Base-by-base conservation (phyloP, 2,797 vertebrate genomes). In the Centropyge bicolor region DNA sequence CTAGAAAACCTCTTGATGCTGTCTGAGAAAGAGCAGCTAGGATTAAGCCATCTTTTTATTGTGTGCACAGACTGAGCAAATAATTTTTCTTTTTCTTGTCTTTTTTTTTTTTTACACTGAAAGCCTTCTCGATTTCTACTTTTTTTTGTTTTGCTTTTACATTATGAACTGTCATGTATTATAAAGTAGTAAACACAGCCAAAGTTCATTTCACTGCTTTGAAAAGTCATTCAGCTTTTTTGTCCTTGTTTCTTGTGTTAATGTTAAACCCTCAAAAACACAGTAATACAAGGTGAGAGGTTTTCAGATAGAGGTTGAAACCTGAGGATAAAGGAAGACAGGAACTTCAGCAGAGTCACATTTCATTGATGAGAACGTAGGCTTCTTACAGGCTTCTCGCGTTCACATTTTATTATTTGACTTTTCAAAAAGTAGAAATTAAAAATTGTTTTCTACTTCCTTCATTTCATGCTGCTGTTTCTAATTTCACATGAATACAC, bases 391-490 rank as follows among this genome's bases (percentile, higher is more conserved):
- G 12, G 16, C 11, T 36, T 45, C 19, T 56, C 11, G 56, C 22
- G 20, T 41, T 38, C 9, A 41, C 41, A 52, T 60, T 36, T 55
- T 35, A 36, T 61, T 60, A 35, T 41, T 41, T 1, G 41, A 54
- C 41, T 4, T 24, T 49, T 65, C 38, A 59, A 19, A 52, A 43
- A 14, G 19, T 36, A 14, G 16, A 70, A 59, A 46, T 27, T 24
- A 12, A 52, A 35, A 57, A 72, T 62, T 62, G 3, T 69, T 74
- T 46, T 41, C 35, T 48, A 22, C 59, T 64, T 54, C 54, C 6
- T 46, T 63, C 2, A 41, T 41, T 8, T 35, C 6, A 36, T 67
- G 8, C n/a, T 67, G 8, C n/a, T 24, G 6, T 76, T 51, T 66
- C n/a, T 35, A 8, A 35, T 70, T 68, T 52, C 38, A 49, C 2